Evolutionary conservation across 2,888 invertebrate genomes (phyloP).

Genomic region (Thyatira batis): DNA sequence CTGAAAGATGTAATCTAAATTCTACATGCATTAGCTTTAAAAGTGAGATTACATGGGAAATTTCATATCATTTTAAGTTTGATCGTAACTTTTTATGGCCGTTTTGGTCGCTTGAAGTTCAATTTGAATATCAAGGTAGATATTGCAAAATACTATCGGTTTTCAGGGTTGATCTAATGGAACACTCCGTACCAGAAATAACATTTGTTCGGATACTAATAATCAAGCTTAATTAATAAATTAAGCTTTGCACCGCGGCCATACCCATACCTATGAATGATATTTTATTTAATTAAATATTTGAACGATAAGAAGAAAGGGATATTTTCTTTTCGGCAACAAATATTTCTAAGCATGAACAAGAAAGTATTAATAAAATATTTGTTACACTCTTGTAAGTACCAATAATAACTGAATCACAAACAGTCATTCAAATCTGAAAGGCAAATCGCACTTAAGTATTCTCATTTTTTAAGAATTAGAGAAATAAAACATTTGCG

Average conservation of each 20-base stretch:
- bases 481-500: not conserved
- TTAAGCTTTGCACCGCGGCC: too few species aligned
- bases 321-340: not conserved
- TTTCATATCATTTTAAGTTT: slow-evolving; percentile 58
- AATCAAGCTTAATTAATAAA: too few species aligned
- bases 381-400: not conserved
- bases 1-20: slow-evolving; percentile 38
- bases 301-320: too few species aligned
- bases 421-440: not conserved
- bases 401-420: not conserved
- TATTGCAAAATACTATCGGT: slow-evolving; percentile 15
- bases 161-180: too few species aligned
- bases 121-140: slow-evolving; percentile 21
- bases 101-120: slow-evolving; percentile 36
- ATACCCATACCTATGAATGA: too few species aligned
- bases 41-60: slow-evolving; percentile 59
- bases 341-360: not conserved
- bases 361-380: not conserved
- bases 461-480: not conserved
- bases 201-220: too few species aligned
- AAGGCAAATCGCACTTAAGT: not conserved
- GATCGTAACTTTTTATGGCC: slow-evolving; percentile 58
- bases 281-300: too few species aligned
- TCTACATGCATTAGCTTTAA: slow-evolving; percentile 44
- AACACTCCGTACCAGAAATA: too few species aligned